Conservation (phyloP, 2,113 vertebrate genomes). For the Bostrychus sinensis region DNA sequence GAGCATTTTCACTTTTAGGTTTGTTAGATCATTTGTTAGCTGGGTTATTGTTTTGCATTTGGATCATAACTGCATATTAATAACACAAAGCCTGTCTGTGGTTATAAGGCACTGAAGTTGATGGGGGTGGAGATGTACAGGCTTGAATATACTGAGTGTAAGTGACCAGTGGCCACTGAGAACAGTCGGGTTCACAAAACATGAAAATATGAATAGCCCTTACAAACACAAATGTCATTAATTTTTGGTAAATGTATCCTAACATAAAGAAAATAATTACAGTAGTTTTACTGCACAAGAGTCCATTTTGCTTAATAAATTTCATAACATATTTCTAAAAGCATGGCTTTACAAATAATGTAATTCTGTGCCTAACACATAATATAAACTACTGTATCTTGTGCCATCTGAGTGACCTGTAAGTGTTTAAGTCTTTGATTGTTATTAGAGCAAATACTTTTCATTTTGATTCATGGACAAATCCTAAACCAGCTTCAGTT, state of each 20-base stretch:
- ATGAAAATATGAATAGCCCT: slow-evolving; percentile 25
- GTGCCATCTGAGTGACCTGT: slow-evolving; percentile 40
- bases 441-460: slow-evolving; percentile 5
- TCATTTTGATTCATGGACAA: neutral
- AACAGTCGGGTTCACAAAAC: slow-evolving; percentile 26
- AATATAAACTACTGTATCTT: slow-evolving; percentile 4
- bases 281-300: neutral
- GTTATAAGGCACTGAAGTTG: slow-evolving; percentile 75
- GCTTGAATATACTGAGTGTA: slow-evolving; percentile 32
- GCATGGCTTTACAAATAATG: slow-evolving; percentile 19
- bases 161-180: slow-evolving; percentile 8
- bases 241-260: slow-evolving; percentile 12
- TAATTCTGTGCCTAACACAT: neutral
- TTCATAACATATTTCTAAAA: slow-evolving; percentile 10
- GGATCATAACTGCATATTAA: slow-evolving; percentile 58
- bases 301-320: neutral
- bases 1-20: slow-evolving; percentile 55
- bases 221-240: slow-evolving; percentile 27
- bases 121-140: slow-evolving; percentile 24
- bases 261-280: neutral
- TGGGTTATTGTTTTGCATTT: slow-evolving; percentile 42
- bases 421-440: slow-evolving; percentile 18
- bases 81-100: slow-evolving; percentile 55
- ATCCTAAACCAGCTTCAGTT: slow-evolving; percentile 6
- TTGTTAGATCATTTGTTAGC: slow-evolving; percentile 53